Evolutionary conservation across 2,113 vertebrate species (phyloP), one percentile per base, ranked within the genome.

Genomic region (Brachypteracias leptosomus): DNA sequence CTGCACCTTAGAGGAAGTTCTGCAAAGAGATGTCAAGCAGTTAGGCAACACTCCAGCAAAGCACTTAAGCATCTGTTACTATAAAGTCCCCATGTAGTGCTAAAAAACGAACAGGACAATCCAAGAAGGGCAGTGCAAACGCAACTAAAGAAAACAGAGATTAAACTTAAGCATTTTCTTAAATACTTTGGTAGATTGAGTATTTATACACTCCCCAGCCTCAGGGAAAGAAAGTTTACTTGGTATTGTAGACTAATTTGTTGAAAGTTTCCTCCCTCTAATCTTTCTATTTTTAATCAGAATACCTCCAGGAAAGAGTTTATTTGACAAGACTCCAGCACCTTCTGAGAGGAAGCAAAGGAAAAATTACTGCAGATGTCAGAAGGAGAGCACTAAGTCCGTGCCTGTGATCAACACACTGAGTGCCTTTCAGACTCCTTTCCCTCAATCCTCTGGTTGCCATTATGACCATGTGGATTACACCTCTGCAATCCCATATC

Each of bases 251-350:
- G 35, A 88, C 62, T 91, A 44, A 54, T 90, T 86, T 89, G 28
- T 55, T 85, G 17, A 26, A 92, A 70, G 18, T 79, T 94, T 91
- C 44, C n/a, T 92, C 31, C 13, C 24, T 86, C 63, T 90, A 80
- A 93, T 97, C 67, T 77, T 57, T 55, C 54, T 35, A 36, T 82
- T 35, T 92, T 96, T 93, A 88, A 92, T 81, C 96, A 98, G 98
- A 97, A 97, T 98, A 91, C 95, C 97, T 88, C 96, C 98, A 42
- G 97, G 98, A 54, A 97, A 97, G 93, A 99, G 98, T 95, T 96
- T 98, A 72, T 99, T 99, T 96, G 98, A 98, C 93, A 98, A 84
- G 89, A 97, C 67, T 26, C 95, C 96, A 22, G 84, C 84, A 16
- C 75, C 68, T 75, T 89, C 72, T 10, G 79, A 94, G n/a, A 49